Conservation (phyloP, 2,797 vertebrate species). For the Neopelma chrysocephalum region DNA sequence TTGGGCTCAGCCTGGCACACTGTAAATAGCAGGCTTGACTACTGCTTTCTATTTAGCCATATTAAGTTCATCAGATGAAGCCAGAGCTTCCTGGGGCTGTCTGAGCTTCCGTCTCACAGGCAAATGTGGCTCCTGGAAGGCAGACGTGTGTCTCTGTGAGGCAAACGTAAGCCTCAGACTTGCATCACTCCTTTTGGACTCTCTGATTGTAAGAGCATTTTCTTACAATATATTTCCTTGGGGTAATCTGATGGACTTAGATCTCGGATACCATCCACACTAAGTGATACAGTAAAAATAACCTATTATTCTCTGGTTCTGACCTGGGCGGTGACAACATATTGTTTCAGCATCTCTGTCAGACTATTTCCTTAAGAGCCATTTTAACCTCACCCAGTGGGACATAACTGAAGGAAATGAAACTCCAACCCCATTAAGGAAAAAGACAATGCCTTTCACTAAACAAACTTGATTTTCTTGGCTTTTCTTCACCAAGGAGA, state of each 20-base stretch:
- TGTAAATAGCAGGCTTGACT: not conserved
- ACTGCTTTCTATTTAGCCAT: slow-evolving; percentile 61
- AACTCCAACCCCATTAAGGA: slow-evolving; percentile 67
- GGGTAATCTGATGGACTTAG: slow-evolving; percentile 51
- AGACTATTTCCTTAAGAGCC: slow-evolving; percentile 66
- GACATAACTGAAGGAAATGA: slow-evolving; percentile 79
- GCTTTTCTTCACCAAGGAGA: slow-evolving; percentile 58
- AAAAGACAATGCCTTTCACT: slow-evolving; percentile 73
- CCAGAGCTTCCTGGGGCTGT: slow-evolving; percentile 66
- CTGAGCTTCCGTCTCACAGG: slow-evolving; percentile 29
- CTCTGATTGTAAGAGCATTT: slow-evolving; percentile 50
- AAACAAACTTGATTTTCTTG: slow-evolving; percentile 72
- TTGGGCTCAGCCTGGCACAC: not conserved
- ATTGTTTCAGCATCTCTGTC: slow-evolving; percentile 72
- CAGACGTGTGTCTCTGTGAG: not conserved
- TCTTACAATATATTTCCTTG: slow-evolving; percentile 65
- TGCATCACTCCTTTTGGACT: slow-evolving; percentile 19
- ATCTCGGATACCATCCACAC: slow-evolving; percentile 61
- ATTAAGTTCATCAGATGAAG: slow-evolving; percentile 61
- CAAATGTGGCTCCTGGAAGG: slow-evolving; percentile 62
- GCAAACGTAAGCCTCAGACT: not conserved
- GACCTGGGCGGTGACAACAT: slow-evolving; percentile 68
- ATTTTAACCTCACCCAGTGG: slow-evolving; percentile 72
- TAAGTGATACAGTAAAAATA: slow-evolving; percentile 77
- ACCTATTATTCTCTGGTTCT: slow-evolving; percentile 68